These are phyloP conservation scores for Leucophenga montana DNA, from an alignment of 2,888 invertebrate species.

Conservation along the genomic window DNA sequence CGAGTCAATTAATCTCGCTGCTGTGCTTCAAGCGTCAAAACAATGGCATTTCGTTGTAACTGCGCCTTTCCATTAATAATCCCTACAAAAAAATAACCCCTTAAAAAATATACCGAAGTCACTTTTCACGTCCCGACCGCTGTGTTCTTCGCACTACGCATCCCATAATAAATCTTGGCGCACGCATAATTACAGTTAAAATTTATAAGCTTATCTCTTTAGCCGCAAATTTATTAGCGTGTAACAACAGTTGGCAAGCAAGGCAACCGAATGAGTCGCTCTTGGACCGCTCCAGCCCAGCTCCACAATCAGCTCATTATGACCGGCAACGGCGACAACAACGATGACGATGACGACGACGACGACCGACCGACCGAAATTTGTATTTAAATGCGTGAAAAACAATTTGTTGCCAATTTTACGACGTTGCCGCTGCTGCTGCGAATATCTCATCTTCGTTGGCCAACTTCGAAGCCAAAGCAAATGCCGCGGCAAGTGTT, in stretches of 20 bases:
- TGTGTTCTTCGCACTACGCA: conserved; percentile 23
- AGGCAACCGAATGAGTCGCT: not conserved
- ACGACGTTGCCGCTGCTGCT: conserved; percentile 57
- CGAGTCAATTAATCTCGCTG: conserved; percentile 7
- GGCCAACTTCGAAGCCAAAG: conserved; percentile 37
- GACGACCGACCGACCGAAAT: conserved; percentile 58
- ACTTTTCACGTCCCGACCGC: conserved; percentile 33
- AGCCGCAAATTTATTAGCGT: conserved; percentile 67
- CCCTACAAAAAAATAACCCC: conserved; percentile 7
- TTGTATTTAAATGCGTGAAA: conserved; percentile 69
- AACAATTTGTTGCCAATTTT: conserved; percentile 71
- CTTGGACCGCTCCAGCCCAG: conserved; percentile 10
- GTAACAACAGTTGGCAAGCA: conserved; percentile 42
- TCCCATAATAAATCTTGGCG: conserved; percentile 63
- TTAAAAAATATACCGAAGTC: not conserved
- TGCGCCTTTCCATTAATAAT: conserved; percentile 62
- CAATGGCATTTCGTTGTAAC: conserved; percentile 56
- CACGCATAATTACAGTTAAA: conserved; percentile 66
- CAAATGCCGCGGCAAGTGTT: conserved; percentile 12
- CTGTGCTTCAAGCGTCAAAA: not conserved
- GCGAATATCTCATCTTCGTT: conserved; percentile 53
- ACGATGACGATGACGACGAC: conserved; percentile 14
- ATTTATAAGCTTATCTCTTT: conserved; percentile 68
- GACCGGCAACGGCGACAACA: conserved; percentile 30
- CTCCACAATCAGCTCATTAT: conserved; percentile 32